These are phyloP conservation scores for Trinorchestia longiramus DNA, from an alignment of 1,140 invertebrate species.

Conservation along the genomic window DNA sequence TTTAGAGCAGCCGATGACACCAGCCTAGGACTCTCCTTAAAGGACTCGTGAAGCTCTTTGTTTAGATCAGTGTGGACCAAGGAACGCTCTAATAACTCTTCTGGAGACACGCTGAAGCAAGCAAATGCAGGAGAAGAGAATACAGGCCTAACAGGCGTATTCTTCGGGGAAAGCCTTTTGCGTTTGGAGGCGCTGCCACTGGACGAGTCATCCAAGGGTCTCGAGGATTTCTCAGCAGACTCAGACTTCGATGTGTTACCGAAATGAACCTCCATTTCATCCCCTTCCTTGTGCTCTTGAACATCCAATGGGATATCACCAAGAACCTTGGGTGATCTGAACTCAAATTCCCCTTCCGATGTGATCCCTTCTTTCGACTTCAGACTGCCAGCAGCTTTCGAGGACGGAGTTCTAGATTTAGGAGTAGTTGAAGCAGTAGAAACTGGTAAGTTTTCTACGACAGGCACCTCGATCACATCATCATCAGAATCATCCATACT, in stretches of 20 bases:
- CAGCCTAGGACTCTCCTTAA: not conserved
- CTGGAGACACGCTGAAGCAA: not conserved
- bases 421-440: too few species aligned
- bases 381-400: not conserved
- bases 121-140: not conserved
- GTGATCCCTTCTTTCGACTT: not conserved
- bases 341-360: not conserved
- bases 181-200: not conserved
- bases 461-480: too few species aligned
- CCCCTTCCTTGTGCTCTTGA: not conserved
- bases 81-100: not conserved
- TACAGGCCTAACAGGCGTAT: not conserved
- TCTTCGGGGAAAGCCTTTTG: not conserved
- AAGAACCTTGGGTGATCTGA: not conserved
- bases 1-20: conserved; percentile 34
- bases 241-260: not conserved
- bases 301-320: not conserved
- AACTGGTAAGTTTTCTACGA: too few species aligned
- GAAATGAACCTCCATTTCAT: conserved; percentile 38
- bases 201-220: not conserved
- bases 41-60: not conserved
- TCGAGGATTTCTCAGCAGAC: not conserved
- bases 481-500: too few species aligned
- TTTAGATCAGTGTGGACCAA: not conserved
- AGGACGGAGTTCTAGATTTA: not conserved